phyloP scores from a whole-genome alignment of 2,797 vertebrate species.

The Chaenodraco wilsoni region DNA sequence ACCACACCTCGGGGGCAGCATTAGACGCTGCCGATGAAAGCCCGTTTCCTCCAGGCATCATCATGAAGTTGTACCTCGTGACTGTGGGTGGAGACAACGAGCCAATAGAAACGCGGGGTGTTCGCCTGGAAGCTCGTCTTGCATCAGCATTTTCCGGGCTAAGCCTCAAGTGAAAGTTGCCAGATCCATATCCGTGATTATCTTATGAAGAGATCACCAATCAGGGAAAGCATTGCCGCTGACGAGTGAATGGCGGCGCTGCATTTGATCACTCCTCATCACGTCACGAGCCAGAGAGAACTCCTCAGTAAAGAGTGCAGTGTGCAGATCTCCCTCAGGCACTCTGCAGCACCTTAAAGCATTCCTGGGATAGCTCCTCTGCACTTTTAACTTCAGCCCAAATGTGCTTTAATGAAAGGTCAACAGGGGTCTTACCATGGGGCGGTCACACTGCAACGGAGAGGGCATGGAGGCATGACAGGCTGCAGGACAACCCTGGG shows the following conservation, averaged over 20 bases:
- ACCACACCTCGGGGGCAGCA: conserved; percentile 58
- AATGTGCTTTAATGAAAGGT: conserved; percentile 76
- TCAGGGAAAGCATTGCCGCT: conserved; percentile 66
- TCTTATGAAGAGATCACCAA: conserved; percentile 79
- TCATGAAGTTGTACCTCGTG: conserved; percentile 73
- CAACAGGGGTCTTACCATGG: conserved; percentile 77
- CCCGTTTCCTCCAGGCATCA: conserved; percentile 71
- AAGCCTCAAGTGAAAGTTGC: conserved; percentile 72
- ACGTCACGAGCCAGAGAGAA: conserved; percentile 60
- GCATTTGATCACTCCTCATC: conserved; percentile 66
- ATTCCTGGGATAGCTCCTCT: conserved; percentile 76
- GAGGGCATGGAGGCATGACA: conserved; percentile 46
- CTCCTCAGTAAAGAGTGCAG: conserved; percentile 59
- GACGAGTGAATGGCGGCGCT: conserved; percentile 69
- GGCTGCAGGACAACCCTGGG: conserved; percentile 28
- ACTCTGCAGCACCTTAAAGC: conserved; percentile 68
- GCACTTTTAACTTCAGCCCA: conserved; percentile 69
- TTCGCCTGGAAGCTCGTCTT: conserved; percentile 60
- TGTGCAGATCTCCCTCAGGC: conserved; percentile 67
- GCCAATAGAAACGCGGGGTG: conserved; percentile 70
- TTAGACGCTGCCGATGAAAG: conserved; percentile 67
- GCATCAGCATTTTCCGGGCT: conserved; percentile 72
- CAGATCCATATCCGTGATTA: conserved; percentile 72
- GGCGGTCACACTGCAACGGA: conserved; percentile 42
- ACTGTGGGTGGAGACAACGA: conserved; percentile 77